A percentile compares a stretch with the other conserved stretches of the same genome.
Evolutionary conservation across 2,113 vertebrate genomes (phyloP).

Genomic region (Microtus ochrogaster): DNA sequence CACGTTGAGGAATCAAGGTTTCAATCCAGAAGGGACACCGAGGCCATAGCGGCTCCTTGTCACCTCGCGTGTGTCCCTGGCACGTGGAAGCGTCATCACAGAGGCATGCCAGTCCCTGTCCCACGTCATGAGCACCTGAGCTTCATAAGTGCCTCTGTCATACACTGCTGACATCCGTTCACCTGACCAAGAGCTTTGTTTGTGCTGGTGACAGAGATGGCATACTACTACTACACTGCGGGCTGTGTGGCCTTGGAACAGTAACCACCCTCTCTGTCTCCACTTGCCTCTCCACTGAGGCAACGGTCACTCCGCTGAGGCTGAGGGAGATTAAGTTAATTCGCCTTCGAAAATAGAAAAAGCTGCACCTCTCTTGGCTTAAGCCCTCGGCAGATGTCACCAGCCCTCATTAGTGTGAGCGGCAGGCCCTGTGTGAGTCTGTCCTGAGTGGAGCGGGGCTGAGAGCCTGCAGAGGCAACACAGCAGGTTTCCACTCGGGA

Average conservation of each 20-base stretch:
- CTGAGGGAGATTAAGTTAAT: slow-evolving; percentile 4
- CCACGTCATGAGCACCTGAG: neutral
- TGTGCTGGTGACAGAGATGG: neutral
- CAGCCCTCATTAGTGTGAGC: neutral
- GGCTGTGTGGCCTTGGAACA: neutral
- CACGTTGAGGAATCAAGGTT: neutral
- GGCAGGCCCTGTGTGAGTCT: neutral
- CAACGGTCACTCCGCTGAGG: neutral
- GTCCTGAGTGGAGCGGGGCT: neutral
- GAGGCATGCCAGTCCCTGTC: neutral
- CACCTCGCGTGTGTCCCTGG: neutral
- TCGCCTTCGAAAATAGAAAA: neutral
- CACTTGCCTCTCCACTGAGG: neutral
- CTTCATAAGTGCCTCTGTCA: neutral
- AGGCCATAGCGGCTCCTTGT: neutral
- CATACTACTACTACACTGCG: accelerated
- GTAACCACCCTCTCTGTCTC: slow-evolving; percentile 23
- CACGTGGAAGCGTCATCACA: neutral
- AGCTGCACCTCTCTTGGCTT: neutral
- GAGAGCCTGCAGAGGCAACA: neutral
- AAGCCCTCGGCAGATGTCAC: neutral
- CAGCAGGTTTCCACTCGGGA: neutral
- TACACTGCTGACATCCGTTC: too few species aligned
- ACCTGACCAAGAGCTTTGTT: neutral
- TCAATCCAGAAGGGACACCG: neutral